These are phyloP conservation scores for Panzeria rudis DNA, from an alignment of 2,888 invertebrate genomes.

Conservation along the genomic window DNA sequence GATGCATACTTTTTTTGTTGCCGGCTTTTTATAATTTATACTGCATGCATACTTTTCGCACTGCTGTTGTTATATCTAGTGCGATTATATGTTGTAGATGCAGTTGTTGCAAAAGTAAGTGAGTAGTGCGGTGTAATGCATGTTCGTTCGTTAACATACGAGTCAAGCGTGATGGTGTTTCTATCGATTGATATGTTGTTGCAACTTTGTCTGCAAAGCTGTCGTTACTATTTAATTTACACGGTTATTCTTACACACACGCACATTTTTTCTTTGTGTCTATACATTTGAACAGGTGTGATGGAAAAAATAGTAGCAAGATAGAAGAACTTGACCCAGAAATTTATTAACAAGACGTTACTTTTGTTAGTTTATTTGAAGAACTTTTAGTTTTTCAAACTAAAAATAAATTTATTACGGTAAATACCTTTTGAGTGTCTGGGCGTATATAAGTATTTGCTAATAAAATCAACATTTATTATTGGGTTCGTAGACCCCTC, in stretches of 20 bases:
- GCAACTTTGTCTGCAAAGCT: conserved; percentile 40
- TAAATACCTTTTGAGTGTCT: too few relatives aligned
- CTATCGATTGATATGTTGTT: conserved; percentile 50
- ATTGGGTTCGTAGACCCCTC: too few relatives aligned
- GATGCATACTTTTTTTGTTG: conserved; percentile 62
- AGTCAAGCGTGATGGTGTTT: conserved; percentile 44
- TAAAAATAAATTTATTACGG: too few relatives aligned
- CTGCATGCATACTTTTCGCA: conserved; percentile 52
- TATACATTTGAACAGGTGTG: conserved; percentile 18
- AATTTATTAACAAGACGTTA: not conserved
- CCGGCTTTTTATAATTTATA: conserved; percentile 77
- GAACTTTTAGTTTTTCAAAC: too few relatives aligned
- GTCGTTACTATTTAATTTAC: conserved; percentile 56
- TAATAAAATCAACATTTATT: too few relatives aligned
- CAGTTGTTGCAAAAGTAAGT: conserved; percentile 13
- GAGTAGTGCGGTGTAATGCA: conserved; percentile 47
- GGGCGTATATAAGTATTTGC: too few relatives aligned
- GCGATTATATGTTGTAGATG: conserved; percentile 27
- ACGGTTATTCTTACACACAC: conserved; percentile 36
- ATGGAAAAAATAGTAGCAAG: not conserved
- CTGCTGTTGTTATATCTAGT: not conserved
- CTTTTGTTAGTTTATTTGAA: not conserved
- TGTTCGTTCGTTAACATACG: conserved; percentile 49
- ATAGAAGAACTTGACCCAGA: conserved; percentile 22
- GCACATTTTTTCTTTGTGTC: not conserved